Evolutionary conservation across 2,113 vertebrate genomes (phyloP).

Genomic region (Chitala chitala): DNA sequence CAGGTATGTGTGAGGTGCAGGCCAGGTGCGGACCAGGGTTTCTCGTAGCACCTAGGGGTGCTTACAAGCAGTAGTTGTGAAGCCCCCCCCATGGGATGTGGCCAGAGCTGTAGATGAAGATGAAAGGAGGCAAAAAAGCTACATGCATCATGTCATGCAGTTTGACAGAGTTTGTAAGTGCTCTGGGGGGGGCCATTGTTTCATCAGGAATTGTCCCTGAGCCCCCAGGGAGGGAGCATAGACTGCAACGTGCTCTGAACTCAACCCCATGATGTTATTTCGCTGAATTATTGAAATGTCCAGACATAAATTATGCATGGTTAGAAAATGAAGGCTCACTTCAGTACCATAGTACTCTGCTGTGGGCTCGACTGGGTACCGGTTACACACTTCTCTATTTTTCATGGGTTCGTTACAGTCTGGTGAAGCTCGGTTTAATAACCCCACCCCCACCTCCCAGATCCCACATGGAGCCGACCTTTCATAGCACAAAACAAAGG

Average conservation of each 20-base stretch:
- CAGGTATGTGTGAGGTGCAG: too few species aligned
- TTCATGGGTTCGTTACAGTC: slow-evolving; percentile 33
- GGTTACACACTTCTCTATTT: slow-evolving; percentile 36
- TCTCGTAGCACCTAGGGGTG: not conserved
- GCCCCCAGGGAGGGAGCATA: slow-evolving; percentile 19
- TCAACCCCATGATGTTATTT: slow-evolving; percentile 51
- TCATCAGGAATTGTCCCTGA: slow-evolving; percentile 15
- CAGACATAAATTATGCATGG: slow-evolving; percentile 52
- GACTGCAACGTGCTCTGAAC: slow-evolving; percentile 36
- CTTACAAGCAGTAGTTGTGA: not conserved
- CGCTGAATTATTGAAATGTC: slow-evolving; percentile 60
- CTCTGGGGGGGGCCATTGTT: not conserved
- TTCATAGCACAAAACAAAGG: not conserved
- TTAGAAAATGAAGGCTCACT: slow-evolving; percentile 35
- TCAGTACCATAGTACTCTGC: slow-evolving; percentile 19
- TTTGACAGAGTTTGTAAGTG: not conserved
- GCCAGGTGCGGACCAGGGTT: not conserved
- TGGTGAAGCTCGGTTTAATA: slow-evolving; percentile 11
- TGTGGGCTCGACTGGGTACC: slow-evolving; percentile 26
- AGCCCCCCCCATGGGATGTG: too few species aligned
- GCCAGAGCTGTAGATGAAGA: not conserved
- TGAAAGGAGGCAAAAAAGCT: slow-evolving; percentile 1
- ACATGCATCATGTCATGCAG: not conserved
- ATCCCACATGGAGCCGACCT: not conserved
- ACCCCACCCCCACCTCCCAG: too few species aligned